Base-by-base conservation (phyloP, 2,113 vertebrate species). In the Megaptera novaeangliae region DNA sequence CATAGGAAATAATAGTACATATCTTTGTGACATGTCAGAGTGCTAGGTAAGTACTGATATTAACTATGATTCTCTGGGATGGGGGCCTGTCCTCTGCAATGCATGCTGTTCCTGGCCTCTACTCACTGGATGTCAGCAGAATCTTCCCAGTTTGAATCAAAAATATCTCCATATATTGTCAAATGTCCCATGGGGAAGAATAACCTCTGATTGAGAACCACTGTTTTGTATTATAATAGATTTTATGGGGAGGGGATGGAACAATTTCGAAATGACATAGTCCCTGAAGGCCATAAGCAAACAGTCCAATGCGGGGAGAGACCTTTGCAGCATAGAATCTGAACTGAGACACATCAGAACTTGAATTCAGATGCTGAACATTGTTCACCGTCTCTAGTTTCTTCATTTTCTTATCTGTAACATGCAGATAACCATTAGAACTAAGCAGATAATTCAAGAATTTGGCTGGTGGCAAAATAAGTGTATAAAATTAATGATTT, bases 221-320 rank as follows among this genome's bases (percentile, higher is more conserved):
- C 1, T 61, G 0, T n/a, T 78, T 66, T 27, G 29, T 55, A 59
- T 34, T 88, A 4, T 44, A 61, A 44, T 14, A 23, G 5, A 36
- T 36, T 61, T 44, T 75, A 11, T 49, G 27, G 31, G 12, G 17
- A n/a, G 0, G 23, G n/a, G 0, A n/a, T 77, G 29, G 15, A 34
- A 0, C 63, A 59, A 36, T 71, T 31, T 57, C 39, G 34, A 44
- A 74, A 68, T 63, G 34, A 36, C 29, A 5, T 10, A 8, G 44
- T 18, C 31, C 15, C 13, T 72, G 11, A 86, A 39, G 13, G 1
- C 5, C 66, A 39, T 13, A 10, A 71, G 6, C 31, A 5, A 14
- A 74, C 0, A 69, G 31, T n/a, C 0, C 5, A 31, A 8, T 12
- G 20, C 4, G 20, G 18, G 0, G 1, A 20, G 36, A 29, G 3